A percentile compares a stretch with the other conserved stretches of the same genome.
These are phyloP conservation scores for Papilio xuthus DNA, from an alignment of 1,140 invertebrate species.

Conservation along the genomic window DNA sequence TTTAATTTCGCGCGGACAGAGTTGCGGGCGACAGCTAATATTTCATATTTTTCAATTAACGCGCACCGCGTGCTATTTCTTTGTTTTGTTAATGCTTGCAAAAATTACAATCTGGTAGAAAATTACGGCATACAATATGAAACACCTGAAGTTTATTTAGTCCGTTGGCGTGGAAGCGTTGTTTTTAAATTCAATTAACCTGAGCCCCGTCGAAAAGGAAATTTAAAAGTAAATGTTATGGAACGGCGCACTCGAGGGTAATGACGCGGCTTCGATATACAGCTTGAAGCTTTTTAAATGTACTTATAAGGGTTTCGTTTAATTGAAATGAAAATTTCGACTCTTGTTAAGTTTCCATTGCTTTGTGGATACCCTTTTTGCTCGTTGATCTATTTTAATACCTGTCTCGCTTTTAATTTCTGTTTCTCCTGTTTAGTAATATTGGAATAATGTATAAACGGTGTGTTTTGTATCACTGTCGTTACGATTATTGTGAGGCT, in stretches of 20 bases:
- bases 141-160: conserved; percentile 35
- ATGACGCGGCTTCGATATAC: conserved; percentile 27
- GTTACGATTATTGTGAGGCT: too few species aligned
- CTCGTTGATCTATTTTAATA: neutral
- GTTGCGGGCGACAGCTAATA: too few species aligned
- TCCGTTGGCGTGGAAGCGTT: conserved; percentile 29
- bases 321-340: neutral
- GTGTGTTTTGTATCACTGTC: neutral
- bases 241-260: conserved; percentile 22
- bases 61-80: neutral
- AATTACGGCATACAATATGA: neutral
- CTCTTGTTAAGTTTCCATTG: neutral
- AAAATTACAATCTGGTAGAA: neutral
- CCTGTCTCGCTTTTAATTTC: neutral
- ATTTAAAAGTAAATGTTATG: conserved; percentile 38
- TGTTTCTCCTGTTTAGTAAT: neutral
- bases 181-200: conserved; percentile 44
- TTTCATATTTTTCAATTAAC: neutral
- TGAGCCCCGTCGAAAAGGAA: neutral
- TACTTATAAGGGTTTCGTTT: conserved; percentile 29
- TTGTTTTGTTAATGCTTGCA: neutral
- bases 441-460: neutral
- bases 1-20: too few species aligned
- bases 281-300: conserved; percentile 9
- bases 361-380: neutral